Percentiles rank a stretch among this genome's conserved stretches.
Evolutionary conservation across 2,797 vertebrate genomes (phyloP).

Genomic region (Toxotes lorentzi): DNA sequence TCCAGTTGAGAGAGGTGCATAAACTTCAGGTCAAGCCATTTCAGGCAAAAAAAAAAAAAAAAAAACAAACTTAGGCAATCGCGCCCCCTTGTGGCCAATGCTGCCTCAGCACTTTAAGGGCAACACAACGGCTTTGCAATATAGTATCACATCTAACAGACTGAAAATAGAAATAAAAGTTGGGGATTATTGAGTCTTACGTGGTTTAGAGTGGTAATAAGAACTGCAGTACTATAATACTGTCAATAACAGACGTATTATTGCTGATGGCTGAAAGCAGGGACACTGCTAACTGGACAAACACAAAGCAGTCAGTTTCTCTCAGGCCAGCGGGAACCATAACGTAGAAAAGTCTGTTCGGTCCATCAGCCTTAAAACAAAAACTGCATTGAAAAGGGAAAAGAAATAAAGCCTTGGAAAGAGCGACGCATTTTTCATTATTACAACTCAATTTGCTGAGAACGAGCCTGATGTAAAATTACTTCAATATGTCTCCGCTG

Average conservation of each 20-base stretch:
- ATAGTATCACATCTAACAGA: background rate
- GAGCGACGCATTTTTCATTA: constrained; percentile 64
- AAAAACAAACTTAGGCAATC: constrained; percentile 21
- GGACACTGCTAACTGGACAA: constrained; percentile 42
- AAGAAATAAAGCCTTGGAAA: constrained; percentile 57
- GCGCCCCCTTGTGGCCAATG: constrained; percentile 60
- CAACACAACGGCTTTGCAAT: constrained; percentile 10
- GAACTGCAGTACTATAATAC: constrained; percentile 33
- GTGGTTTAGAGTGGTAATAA: constrained; percentile 37
- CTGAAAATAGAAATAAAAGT: constrained; percentile 21
- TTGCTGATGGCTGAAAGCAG: constrained; percentile 27
- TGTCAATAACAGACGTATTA: constrained; percentile 38
- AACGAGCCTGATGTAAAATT: constrained; percentile 51
- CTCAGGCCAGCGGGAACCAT: constrained; percentile 47
- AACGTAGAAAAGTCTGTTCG: constrained; percentile 48
- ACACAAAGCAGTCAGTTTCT: constrained; percentile 47
- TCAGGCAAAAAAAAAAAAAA: background rate
- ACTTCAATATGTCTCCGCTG: constrained; percentile 74
- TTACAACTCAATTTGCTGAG: constrained; percentile 69
- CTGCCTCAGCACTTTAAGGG: background rate
- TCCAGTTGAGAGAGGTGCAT: constrained; percentile 6
- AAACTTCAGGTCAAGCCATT: background rate
- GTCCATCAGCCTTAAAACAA: constrained; percentile 68
- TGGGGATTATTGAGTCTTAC: constrained; percentile 4
- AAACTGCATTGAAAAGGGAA: constrained; percentile 47